Conservation (phyloP, 2,113 vertebrate species). For the Bungarus multicinctus region DNA sequence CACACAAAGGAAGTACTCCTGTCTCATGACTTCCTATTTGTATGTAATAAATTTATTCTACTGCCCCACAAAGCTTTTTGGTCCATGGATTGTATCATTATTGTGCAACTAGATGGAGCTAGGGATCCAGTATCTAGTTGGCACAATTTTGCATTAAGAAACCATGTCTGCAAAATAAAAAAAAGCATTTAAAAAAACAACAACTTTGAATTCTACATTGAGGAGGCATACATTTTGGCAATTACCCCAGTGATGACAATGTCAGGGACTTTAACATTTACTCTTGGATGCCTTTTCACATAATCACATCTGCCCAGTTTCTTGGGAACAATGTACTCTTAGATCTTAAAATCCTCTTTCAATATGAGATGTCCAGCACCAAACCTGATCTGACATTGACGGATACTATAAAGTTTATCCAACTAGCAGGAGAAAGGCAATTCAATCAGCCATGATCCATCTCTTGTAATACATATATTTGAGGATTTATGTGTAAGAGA, state of each 20-base stretch:
- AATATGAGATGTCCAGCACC: background rate
- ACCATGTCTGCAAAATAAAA: background rate
- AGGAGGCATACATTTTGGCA: background rate
- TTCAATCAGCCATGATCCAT: background rate
- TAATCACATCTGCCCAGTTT: background rate
- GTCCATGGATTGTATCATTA: background rate
- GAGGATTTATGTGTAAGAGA: background rate
- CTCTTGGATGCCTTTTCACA: background rate
- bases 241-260: background rate
- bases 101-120: background rate
- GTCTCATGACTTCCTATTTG: background rate
- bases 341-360: background rate
- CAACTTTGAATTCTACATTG: background rate
- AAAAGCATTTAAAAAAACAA: background rate
- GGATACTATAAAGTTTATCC: background rate
- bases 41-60: background rate
- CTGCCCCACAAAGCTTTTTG: background rate
- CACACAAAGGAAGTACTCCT: background rate
- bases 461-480: background rate
- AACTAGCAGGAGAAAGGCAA: background rate
- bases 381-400: background rate
- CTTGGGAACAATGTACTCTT: background rate
- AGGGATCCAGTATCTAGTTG: background rate
- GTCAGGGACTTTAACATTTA: background rate
- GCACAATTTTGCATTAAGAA: background rate